Percentiles rank a stretch among this genome's conserved stretches.
Conservation (phyloP, 1,140 invertebrate species). For the Pteromalus puparum region DNA sequence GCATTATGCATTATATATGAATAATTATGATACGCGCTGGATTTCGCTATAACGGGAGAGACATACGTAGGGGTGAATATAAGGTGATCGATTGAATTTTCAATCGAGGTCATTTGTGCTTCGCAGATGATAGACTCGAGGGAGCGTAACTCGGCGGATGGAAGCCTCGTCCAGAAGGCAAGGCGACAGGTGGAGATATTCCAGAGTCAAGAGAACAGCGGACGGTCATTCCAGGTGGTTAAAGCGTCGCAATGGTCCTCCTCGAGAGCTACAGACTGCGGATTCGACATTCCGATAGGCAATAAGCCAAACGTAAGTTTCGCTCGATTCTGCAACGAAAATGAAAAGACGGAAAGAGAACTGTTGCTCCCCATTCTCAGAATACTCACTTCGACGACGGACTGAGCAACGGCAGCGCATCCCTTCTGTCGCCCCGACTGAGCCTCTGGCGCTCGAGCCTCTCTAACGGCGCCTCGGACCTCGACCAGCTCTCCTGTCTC, state of each 20-base stretch:
- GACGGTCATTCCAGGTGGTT: slow-evolving; percentile 69
- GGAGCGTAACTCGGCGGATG: slow-evolving; percentile 71
- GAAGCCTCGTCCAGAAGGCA: slow-evolving; percentile 66
- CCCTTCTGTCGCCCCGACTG: slow-evolving; percentile 2
- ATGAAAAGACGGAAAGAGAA: no score
- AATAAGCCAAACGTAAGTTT: slow-evolving; percentile 33
- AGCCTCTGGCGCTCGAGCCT: slow-evolving; percentile 27
- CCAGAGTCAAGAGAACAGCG: slow-evolving; percentile 68
- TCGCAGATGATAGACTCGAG: slow-evolving; percentile 75
- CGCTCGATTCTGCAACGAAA: not conserved
- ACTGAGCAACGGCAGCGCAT: not conserved
- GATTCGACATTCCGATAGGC: slow-evolving; percentile 45
- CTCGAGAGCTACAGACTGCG: slow-evolving; percentile 60
- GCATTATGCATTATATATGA: no score
- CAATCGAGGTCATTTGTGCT: not conserved
- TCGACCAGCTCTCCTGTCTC: slow-evolving; percentile 66
- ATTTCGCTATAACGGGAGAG: no score
- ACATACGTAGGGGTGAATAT: no score
- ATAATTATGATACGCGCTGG: no score
- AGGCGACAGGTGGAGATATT: slow-evolving; percentile 71
- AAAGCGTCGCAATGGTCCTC: slow-evolving; percentile 67
- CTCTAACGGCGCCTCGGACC: slow-evolving; percentile 11
- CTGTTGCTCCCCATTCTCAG: no score
- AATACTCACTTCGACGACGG: not conserved
- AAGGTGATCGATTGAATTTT: not conserved